phyloP scores from a whole-genome alignment of 2,888 invertebrate genomes.

The Hydroisotoma schaefferi region DNA sequence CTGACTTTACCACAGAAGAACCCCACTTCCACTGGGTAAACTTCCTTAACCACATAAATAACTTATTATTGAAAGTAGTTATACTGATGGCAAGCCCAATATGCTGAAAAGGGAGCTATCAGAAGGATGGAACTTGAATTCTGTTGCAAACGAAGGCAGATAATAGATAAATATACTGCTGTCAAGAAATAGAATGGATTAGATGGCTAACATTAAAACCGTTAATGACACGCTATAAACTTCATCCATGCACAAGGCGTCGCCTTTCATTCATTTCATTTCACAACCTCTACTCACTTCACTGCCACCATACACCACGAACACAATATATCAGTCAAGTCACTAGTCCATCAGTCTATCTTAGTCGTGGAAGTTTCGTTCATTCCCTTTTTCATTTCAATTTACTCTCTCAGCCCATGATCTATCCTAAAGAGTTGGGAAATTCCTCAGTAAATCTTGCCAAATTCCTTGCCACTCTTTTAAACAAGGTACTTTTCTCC shows the following conservation, averaged over 20 bases:
- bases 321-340: neutral
- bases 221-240: slow-evolving; percentile 47
- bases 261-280: slow-evolving; percentile 39
- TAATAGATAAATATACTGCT: too few species aligned
- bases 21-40: too few species aligned
- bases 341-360: neutral
- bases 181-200: slow-evolving; percentile 34
- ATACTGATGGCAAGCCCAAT: too few species aligned
- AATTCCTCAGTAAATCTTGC: slow-evolving; percentile 13
- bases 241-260: slow-evolving; percentile 37
- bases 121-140: too few species aligned
- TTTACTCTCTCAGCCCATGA: slow-evolving; percentile 9
- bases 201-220: slow-evolving; percentile 43
- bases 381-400: slow-evolving; percentile 11
- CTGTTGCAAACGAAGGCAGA: too few species aligned
- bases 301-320: too few species aligned
- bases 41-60: too few species aligned
- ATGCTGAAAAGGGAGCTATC: too few species aligned
- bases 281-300: too few species aligned
- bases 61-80: too few species aligned
- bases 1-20: too few species aligned
- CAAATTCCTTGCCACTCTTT: slow-evolving; percentile 13
- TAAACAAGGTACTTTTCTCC: slow-evolving; percentile 10
- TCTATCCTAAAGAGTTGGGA: slow-evolving; percentile 8
- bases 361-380: neutral